A percentile compares a stretch with the other conserved stretches of the same genome.
Evolutionary conservation across 2,113 vertebrate species (phyloP).

Genomic region (Platysteira castanea): DNA sequence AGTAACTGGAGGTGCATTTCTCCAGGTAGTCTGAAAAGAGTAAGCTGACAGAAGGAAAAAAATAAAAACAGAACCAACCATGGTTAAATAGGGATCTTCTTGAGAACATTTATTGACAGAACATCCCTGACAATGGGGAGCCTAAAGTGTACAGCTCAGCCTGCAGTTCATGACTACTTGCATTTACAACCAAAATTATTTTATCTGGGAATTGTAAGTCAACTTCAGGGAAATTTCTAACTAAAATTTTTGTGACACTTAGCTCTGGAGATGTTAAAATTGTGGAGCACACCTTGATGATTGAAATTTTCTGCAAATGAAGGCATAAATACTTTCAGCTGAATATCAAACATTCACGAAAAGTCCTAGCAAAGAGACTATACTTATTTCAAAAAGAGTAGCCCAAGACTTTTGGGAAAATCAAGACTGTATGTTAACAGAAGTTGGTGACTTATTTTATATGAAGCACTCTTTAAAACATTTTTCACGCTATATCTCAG

Average conservation of each 20-base stretch:
- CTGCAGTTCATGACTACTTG: background rate
- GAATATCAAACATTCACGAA: background rate
- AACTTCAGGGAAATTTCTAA: background rate
- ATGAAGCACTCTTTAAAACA: background rate
- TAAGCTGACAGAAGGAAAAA: background rate
- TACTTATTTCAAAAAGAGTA: background rate
- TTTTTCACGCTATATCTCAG: background rate
- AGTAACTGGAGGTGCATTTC: background rate
- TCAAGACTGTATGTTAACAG: background rate
- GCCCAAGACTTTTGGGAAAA: background rate
- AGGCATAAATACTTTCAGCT: background rate
- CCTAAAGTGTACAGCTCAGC: background rate
- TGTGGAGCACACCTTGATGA: accelerated
- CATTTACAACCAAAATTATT: background rate
- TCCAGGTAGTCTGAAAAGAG: background rate
- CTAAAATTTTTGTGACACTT: background rate
- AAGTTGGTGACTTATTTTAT: background rate
- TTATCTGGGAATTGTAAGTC: background rate
- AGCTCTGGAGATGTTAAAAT: background rate
- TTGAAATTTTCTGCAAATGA: background rate
- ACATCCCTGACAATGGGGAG: background rate
- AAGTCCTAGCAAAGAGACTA: background rate
- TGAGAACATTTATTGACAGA: background rate
- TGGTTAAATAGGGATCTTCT: background rate
- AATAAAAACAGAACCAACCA: background rate